These are phyloP conservation scores for Oxystoma pomonae DNA, from an alignment of 2,888 invertebrate species.

Conservation along the genomic window DNA sequence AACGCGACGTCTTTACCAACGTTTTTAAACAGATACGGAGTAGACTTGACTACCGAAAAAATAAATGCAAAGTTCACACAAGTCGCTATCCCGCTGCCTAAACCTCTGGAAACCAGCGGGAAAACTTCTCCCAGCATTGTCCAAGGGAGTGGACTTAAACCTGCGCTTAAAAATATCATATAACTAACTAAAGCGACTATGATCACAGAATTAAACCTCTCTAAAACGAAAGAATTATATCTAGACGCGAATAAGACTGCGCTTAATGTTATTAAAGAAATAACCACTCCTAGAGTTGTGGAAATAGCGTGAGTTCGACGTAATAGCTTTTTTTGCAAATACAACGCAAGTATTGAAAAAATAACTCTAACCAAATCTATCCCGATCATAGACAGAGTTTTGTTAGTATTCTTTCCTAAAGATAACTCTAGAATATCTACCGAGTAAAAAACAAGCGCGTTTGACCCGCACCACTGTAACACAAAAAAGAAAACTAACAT, in stretches of 20 bases:
- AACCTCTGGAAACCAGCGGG: conserved; percentile 52
- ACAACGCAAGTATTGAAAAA: conserved; percentile 59
- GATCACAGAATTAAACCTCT: conserved; percentile 31
- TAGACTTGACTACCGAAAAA: conserved; percentile 62
- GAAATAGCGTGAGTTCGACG: conserved; percentile 60
- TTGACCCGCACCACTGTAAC: conserved; percentile 65
- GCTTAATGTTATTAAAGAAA: conserved; percentile 49
- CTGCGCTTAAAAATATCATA: conserved; percentile 56
- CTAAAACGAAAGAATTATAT: conserved; percentile 18
- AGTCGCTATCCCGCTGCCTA: conserved; percentile 62
- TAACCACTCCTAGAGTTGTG: conserved; percentile 57
- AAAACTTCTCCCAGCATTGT: conserved; percentile 71
- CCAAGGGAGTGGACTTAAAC: conserved; percentile 67
- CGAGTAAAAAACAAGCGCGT: conserved; percentile 66
- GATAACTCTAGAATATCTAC: conserved; percentile 56
- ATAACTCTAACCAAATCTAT: conserved; percentile 60
- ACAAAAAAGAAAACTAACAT: conserved; percentile 62
- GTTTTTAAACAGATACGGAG: conserved; percentile 54
- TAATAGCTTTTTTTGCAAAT: conserved; percentile 57
- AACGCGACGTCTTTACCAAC: conserved; percentile 58
- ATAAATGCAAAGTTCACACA: conserved; percentile 59
- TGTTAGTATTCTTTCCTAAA: conserved; percentile 57
- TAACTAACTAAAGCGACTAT: conserved; percentile 54
- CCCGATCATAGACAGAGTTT: conserved; percentile 60
- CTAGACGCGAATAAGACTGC: conserved; percentile 20